A percentile compares a stretch with the other conserved stretches of the same genome.
phyloP scores from a whole-genome alignment of 2,797 vertebrate genomes.

The Poeciliopsis infans region DNA sequence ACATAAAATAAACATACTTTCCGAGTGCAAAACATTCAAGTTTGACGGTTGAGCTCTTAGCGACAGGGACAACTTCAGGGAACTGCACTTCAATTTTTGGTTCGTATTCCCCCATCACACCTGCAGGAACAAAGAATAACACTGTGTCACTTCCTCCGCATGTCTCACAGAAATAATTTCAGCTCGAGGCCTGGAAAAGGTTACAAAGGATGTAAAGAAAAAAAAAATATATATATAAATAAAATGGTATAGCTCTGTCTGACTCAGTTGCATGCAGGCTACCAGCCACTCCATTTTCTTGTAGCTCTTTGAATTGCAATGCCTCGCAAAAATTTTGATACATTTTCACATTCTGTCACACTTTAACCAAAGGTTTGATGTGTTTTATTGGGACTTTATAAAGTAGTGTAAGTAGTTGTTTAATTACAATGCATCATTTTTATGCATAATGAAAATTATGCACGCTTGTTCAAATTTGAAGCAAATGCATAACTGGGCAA shows the following conservation, averaged over 20 bases:
- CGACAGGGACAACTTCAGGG: conserved; percentile 88
- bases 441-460: background rate
- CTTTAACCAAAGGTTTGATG: background rate
- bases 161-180: conserved; percentile 27
- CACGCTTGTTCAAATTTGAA: background rate
- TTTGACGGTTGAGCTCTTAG: conserved; percentile 89
- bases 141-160: conserved; percentile 6
- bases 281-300: background rate
- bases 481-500: background rate
- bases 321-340: background rate
- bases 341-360: background rate
- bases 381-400: background rate
- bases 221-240: conserved; percentile 14
- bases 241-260: conserved; percentile 12
- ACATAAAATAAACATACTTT: conserved; percentile 85
- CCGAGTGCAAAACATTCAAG: conserved; percentile 96
- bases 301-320: background rate
- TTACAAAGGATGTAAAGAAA: conserved; percentile 32
- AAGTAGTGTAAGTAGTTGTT: background rate
- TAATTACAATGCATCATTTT: background rate
- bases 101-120: conserved; percentile 98
- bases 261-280: background rate
- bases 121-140: conserved; percentile 74
- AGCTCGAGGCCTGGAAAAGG: conserved; percentile 24
- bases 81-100: conserved; percentile 98